Base-by-base conservation (phyloP, 1,140 invertebrate genomes). In the Heliconius hewitsoni region DNA sequence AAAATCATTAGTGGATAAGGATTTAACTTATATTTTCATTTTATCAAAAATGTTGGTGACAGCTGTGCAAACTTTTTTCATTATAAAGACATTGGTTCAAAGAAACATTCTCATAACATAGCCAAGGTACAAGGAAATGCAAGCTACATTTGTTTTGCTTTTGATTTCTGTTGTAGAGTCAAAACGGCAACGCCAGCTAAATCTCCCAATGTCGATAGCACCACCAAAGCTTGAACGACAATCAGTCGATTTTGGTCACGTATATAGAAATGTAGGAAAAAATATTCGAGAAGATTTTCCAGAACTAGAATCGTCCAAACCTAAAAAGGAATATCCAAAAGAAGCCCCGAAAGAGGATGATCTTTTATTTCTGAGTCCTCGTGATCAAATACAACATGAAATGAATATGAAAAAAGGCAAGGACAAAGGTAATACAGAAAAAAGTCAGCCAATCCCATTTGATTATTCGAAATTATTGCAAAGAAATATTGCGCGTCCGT, bases 191-290 rank as follows among this genome's bases (percentile, higher is more conserved):
- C 60, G 60, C 60, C 60, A 66, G 23, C 13, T 13, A 2, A 2
- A 66, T 16, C n/a, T 23, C 11, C 60, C 60, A 66, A 66, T 66
- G 60, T 11, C 60, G 11, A 5, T 57, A 3, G 19, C 8, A 57
- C n/a, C 13, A 27, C 60, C 27, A 1, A 3, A 27, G 3, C 23
- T 3, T 27, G 11, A 66, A n/a, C n/a, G 34, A 37, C 34, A 72
- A 46, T 72, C 78, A 55, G 76, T 85, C 16, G 77, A 83, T 27
- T 88, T 88, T 71, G 83, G 82, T 42, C 84, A 86, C 55, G 71
- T 88, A 13, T 80, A 79, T 19, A 81, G 74, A 81, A 37, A 78
- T 66, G 13, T 66, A 4, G n/a, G 60, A 66, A 13, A 66, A 13
- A 66, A 66, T 16, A 13, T 13, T 13, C n/a, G 11, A 0, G 23